Base-by-base conservation (phyloP, 1,140 invertebrate genomes). In the Pogonus chalceus region DNA sequence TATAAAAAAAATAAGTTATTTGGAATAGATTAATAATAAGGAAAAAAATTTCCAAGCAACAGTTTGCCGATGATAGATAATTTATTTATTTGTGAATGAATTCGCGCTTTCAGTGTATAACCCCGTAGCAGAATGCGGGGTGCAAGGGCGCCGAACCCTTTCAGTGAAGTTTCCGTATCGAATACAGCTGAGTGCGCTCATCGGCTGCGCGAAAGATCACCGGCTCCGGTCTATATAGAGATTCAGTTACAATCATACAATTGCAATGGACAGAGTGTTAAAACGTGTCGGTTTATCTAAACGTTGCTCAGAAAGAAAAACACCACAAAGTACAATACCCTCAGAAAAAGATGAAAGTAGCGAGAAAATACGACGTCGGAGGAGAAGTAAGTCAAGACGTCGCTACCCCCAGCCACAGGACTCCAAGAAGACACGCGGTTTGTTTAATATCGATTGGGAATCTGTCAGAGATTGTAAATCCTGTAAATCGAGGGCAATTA, bases 391-490 rank as follows among this genome's bases (percentile, higher is more conserved):
- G 20, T 58, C 64, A 14, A 61, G 63, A 23, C 58, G 61, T 47
- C 59, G 4, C 43, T 56, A 14, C 14, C 22, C 43, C 22, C 20
- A 24, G 50, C 22, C 22, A 23, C 43, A 55, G 47, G 59, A 60
- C 24, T 61, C 50, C 37, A 65, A 65, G 59, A 68, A 67, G 52
- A 60, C 67, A 23, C 60, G 65, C 35, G 65, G 67, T 52, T 53
- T 69, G 58, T 69, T 69, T 62, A 67, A 65, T 65, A 68, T 68
- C 58, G 66, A 69, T 65, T 69, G 67, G 67, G 67, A 69, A 62
- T 65, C 64, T 57, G 66, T 69, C 53, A 65, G 65, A 60, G 67
- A 69, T 53, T 69, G 67, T 56, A 64, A 65, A 60, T 66, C 67
- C 35, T 67, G 67, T 56, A 69, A 67, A 60, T 68, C 67, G 2